These are phyloP conservation scores for Theodoxus fluviatilis DNA, from an alignment of 2,888 invertebrate species.

Conservation along the genomic window DNA sequence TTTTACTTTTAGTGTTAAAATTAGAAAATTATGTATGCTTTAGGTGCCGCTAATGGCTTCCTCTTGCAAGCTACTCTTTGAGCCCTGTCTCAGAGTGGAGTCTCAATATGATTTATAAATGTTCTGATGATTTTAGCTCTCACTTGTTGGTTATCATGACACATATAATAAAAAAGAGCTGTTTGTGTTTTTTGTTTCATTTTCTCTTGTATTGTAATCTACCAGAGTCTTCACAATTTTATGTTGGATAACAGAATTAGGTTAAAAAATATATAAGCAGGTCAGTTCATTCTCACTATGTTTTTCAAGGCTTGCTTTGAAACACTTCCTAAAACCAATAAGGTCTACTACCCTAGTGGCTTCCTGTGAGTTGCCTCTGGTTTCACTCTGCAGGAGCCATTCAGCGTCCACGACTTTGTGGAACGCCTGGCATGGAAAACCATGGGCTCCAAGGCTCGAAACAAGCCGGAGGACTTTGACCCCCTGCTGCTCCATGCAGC, in stretches of 20 bases:
- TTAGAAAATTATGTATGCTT: no score
- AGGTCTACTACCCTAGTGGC: not conserved
- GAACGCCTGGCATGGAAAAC: slow-evolving; percentile 95
- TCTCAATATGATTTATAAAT: no score
- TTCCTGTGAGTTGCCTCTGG: not conserved
- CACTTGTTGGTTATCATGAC: no score
- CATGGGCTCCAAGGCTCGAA: slow-evolving; percentile 73
- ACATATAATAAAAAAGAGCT: no score
- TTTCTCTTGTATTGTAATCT: no score
- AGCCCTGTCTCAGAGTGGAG: no score
- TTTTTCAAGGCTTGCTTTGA: not conserved
- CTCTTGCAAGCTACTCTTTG: no score
- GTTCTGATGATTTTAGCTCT: no score
- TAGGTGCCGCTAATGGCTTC: no score
- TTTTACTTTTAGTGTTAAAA: no score
- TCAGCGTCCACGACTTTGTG: slow-evolving; percentile 96
- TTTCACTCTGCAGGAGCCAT: slow-evolving; percentile 80
- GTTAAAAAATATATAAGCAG: not conserved
- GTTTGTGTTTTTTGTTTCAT: no score
- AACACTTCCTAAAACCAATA: not conserved
- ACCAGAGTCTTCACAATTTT: not conserved
- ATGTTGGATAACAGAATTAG: not conserved
- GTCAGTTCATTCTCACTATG: not conserved
- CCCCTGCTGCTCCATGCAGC: slow-evolving; percentile 87
- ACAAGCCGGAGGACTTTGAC: slow-evolving; percentile 79